Base-by-base conservation (phyloP, 2,888 invertebrate genomes). In the Epistrophe grossulariae region DNA sequence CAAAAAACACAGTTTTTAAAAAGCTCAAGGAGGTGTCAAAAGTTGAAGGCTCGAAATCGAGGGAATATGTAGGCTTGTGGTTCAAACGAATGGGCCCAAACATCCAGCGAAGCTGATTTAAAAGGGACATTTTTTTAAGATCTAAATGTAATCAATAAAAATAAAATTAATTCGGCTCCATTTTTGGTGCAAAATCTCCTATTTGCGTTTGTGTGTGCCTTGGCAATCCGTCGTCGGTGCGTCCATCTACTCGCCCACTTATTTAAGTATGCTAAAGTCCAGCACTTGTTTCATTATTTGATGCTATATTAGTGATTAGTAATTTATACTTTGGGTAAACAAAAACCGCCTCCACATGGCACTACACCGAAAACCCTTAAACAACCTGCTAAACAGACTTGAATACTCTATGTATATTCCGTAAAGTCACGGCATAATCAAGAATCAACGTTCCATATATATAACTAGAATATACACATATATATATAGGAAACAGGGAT, bases 291-390 rank as follows among this genome's bases (percentile, higher is more conserved):
- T 70, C 60, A 60, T 59, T 60, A 76, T 73, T 66, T 28, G 78
- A 50, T 78, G 59, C 70, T 76, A 79, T 68, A 83, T 73, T 68
- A 83, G 79, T 83, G 79, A 87, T 87, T 87, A 87, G 83, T 83
- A 83, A 83, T 79, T 87, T 87, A 87, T 83, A 87, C 76, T 72
- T 71, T 73, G 40, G n/a, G n/a, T 28, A 52, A 52, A 55, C 52
- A 70, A 70, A 70, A 55, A 55, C 40, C 28, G 17, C 28, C 57
- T 24, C 35, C 74, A 28, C 43, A 50, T 50, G 38, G 19, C 72
- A 45, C n/a, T 45, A 52, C 43, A 40, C 24, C 17, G 31, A 31
- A 50, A 24, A 35, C 59, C 48, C 50, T 24, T 50, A 35, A 68
- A 59, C 71, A 79, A 85, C 83, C 79, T 76, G 83, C 72, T 83